These are phyloP conservation scores for Conus ventricosus DNA, from an alignment of 1,140 invertebrate species.

Conservation along the genomic window DNA sequence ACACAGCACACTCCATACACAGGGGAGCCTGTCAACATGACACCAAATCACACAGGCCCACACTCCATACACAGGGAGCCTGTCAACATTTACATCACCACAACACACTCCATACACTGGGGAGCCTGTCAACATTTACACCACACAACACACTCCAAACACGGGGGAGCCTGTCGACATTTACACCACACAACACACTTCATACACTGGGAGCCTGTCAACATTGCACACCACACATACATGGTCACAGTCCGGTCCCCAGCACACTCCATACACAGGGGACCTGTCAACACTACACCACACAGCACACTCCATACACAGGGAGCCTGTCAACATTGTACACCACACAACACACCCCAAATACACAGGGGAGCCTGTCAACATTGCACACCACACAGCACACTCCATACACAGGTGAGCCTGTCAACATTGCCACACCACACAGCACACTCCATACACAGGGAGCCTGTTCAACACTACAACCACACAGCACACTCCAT, in stretches of 20 bases:
- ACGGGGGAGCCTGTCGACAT: slow-evolving; percentile 78
- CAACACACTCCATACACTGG: slow-evolving; percentile 89
- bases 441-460: no score
- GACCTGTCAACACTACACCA: no score
- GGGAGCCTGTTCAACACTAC: no score
- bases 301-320: not conserved
- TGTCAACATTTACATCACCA: slow-evolving; percentile 76
- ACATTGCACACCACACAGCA: slow-evolving; percentile 82
- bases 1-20: not conserved
- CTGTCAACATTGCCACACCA: no score
- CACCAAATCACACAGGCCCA: not conserved
- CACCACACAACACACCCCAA: not conserved
- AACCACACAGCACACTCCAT: no score
- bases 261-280: no score
- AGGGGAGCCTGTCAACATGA: not conserved
- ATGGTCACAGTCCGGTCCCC: no score
- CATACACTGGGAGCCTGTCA: no score
- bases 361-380: not conserved
- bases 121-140: slow-evolving; percentile 75
- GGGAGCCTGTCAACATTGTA: not conserved
- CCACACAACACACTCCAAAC: no score
- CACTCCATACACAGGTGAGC: no score
- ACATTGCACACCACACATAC: no score
- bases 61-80: not conserved
- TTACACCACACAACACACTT: no score